Conservation (phyloP, 2,888 invertebrate genomes). For the Catocala nupta region DNA sequence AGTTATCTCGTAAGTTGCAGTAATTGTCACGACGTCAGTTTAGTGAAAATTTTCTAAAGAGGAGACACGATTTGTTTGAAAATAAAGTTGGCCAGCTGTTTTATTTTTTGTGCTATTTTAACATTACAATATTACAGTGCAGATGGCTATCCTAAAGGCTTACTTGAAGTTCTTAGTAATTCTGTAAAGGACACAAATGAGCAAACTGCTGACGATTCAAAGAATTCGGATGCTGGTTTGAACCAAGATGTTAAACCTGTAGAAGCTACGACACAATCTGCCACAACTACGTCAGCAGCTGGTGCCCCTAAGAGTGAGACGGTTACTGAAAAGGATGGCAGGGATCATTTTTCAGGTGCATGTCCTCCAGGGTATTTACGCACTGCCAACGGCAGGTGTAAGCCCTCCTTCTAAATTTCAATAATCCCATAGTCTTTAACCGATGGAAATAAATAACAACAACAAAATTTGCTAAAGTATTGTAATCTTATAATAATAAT, state of each 20-base stretch:
- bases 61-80: slow-evolving; percentile 37
- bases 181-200: slow-evolving; percentile 42
- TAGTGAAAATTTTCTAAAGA: slow-evolving; percentile 47
- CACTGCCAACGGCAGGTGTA: slow-evolving; percentile 76
- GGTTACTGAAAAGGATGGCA: slow-evolving; percentile 59
- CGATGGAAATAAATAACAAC: too few relatives aligned
- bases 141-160: slow-evolving; percentile 54
- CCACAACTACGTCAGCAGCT: slow-evolving; percentile 11
- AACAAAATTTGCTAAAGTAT: neutral
- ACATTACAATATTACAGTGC: slow-evolving; percentile 45
- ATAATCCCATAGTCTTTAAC: neutral
- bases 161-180: slow-evolving; percentile 60
- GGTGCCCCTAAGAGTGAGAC: slow-evolving; percentile 16
- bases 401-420: slow-evolving; percentile 55
- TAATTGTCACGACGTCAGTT: slow-evolving; percentile 50
- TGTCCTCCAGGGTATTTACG: slow-evolving; percentile 69
- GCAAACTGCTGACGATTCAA: slow-evolving; percentile 2
- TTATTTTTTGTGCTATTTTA: slow-evolving; percentile 57
- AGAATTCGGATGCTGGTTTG: neutral
- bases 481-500: too few relatives aligned
- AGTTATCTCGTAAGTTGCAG: slow-evolving; percentile 56
- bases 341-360: slow-evolving; percentile 68
- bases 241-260: slow-evolving; percentile 1
- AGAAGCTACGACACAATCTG: slow-evolving; percentile 1
- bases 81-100: slow-evolving; percentile 60